These are phyloP conservation scores for Syngnathus scovelli DNA, from an alignment of 2,113 vertebrate genomes.

Conservation along the genomic window DNA sequence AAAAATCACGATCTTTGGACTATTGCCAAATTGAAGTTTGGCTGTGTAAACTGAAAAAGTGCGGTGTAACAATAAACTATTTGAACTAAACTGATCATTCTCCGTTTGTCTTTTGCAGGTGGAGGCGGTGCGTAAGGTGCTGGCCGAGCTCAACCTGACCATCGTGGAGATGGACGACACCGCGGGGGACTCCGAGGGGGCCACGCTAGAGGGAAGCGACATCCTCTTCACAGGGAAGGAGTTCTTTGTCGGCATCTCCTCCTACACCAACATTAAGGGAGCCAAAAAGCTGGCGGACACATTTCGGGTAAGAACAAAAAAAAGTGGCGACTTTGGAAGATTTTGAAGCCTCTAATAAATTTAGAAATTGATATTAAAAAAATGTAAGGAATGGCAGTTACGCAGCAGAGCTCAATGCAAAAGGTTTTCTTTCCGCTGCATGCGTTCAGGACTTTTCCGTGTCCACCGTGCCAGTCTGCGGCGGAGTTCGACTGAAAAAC, in stretches of 20 bases:
- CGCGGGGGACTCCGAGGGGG: constrained; percentile 62
- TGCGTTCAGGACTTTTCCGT: constrained; percentile 80
- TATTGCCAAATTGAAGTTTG: neutral
- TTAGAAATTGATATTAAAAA: too few relatives aligned
- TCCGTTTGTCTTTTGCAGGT: constrained; percentile 49
- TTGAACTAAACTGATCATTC: too few relatives aligned
- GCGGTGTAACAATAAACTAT: neutral
- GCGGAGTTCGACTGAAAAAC: constrained; percentile 77
- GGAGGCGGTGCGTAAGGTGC: constrained; percentile 76
- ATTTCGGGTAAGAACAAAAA: too few relatives aligned
- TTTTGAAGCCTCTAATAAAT: too few relatives aligned
- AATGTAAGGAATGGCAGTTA: too few relatives aligned
- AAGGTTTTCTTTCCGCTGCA: neutral
- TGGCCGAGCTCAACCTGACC: constrained; percentile 80
- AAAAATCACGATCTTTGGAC: neutral
- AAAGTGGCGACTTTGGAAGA: too few relatives aligned
- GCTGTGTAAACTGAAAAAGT: neutral
- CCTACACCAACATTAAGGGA: constrained; percentile 84
- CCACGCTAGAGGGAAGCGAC: constrained; percentile 85
- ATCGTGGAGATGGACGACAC: constrained; percentile 77
- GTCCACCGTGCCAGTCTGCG: constrained; percentile 80
- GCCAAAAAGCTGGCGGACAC: constrained; percentile 83
- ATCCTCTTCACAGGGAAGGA: constrained; percentile 86
- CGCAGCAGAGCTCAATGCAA: neutral
- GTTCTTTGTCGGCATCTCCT: constrained; percentile 88